Conservation (phyloP, 23 tunicate genomes). For the Trididemnum clinides region DNA sequence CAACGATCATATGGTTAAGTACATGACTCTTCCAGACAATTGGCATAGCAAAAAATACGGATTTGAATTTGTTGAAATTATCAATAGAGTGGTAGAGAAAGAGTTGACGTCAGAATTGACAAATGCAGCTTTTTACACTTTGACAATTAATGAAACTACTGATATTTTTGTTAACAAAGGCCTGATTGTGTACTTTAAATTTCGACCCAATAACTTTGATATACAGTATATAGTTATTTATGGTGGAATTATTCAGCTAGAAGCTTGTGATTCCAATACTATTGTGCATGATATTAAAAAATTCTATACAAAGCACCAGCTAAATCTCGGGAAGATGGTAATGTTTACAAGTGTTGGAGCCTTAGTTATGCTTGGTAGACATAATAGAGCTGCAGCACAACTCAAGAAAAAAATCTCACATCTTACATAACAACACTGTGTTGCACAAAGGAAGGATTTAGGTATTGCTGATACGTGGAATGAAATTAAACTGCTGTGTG, state of each 20-base stretch:
- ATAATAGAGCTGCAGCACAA: neutral
- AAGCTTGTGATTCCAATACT: neutral
- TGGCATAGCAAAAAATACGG: too few relatives aligned
- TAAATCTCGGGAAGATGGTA: neutral
- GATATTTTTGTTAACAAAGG: neutral
- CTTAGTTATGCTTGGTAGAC: neutral
- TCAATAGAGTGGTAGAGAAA: neutral
- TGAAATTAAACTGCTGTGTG: too few relatives aligned
- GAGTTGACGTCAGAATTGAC: neutral
- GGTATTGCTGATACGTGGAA: too few relatives aligned
- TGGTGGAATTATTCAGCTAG: neutral
- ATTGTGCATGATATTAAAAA: neutral
- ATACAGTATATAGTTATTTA: neutral
- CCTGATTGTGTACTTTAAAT: too few relatives aligned
- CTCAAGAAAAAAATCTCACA: neutral
- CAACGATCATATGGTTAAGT: neutral
- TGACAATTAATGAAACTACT: neutral
- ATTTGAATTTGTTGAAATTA: too few relatives aligned
- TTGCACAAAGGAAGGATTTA: too few relatives aligned
- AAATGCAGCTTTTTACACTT: too few relatives aligned
- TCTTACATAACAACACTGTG: too few relatives aligned
- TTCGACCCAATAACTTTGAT: neutral
- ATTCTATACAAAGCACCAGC: too few relatives aligned
- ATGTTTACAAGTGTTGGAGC: neutral
- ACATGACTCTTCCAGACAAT: neutral